Base-by-base conservation (phyloP, 2,113 vertebrate species). In the Cephalopterus ornatus region DNA sequence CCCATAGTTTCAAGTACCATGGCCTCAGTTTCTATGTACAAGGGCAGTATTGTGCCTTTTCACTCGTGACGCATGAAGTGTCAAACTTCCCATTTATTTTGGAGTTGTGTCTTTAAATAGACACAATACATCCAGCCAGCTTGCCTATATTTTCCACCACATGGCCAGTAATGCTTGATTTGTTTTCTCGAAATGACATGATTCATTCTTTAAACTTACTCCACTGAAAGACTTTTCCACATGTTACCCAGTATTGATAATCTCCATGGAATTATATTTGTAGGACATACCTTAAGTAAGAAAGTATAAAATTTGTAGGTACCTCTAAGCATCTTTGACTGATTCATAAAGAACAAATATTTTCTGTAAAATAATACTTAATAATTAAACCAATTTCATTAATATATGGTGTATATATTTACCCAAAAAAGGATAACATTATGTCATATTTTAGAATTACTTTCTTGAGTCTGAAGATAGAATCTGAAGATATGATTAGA, bases 71-170 rank as follows among this genome's bases (percentile, higher is more conserved):
- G 35, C 66, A 76, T 75, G 84, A 55, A 92, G 88, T 61, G 66
- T 74, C 91, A 89, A 84, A 93, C 68, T 94, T 91, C 53, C 78
- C 41, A 44, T 80, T 93, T 85, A 88, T 85, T 86, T 96, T 96
- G 89, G 75, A 92, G 47, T 89, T 82, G 16, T 28, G 47, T 70
- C 89, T 93, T 97, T 89, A 97, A 95, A 96, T 92, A 96, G 84
- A 81, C 70, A 72, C 76, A 80, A 88, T 78, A 49, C 59, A 55
- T 71, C 42, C 61, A 88, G 56, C 46, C 90, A 94, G 67, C 88
- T 72, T 95, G 93, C 68, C 72, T 86, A 33, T 70, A 49, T 97
- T 97, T 97, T 93, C 86, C 88, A 82, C 61, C 68, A 91, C 79
- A 87, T 77, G 88, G 76, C 68, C 49, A 85, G 58, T 17, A 74